Conservation (phyloP, 2,797 vertebrate genomes). For the Hybognathus amarus region DNA sequence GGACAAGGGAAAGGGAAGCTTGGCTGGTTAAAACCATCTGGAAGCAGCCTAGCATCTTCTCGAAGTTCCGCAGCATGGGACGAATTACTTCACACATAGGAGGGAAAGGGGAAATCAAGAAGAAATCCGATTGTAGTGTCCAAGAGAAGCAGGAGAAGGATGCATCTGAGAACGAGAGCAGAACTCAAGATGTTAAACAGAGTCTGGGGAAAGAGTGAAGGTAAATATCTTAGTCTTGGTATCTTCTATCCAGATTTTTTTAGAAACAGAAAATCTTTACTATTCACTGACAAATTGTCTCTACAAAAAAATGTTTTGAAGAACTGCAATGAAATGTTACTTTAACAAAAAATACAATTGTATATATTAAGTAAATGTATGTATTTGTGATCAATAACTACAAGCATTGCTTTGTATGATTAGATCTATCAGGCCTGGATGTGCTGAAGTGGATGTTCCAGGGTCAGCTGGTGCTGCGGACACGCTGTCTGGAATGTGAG, state of each 20-base stretch:
- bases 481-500: constrained; percentile 96
- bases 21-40: constrained; percentile 87
- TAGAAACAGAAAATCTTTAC: not conserved
- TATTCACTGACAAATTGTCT: not conserved
- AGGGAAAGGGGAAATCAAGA: constrained; percentile 72
- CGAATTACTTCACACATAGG: constrained; percentile 80
- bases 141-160: constrained; percentile 30
- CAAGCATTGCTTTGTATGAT: constrained; percentile 16
- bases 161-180: constrained; percentile 62
- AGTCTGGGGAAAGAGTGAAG: constrained; percentile 57
- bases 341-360: not conserved
- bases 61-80: constrained; percentile 92
- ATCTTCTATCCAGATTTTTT: not conserved
- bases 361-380: not conserved
- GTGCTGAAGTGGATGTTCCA: constrained; percentile 95
- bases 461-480: constrained; percentile 91
- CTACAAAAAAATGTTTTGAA: not conserved
- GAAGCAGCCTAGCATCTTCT: constrained; percentile 95
- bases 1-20: constrained; percentile 84
- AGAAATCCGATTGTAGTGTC: constrained; percentile 61
- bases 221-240: constrained; percentile 58
- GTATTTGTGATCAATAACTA: not conserved
- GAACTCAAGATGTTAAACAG: constrained; percentile 51
- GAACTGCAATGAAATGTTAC: not conserved
- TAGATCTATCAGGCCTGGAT: constrained; percentile 79